Evolutionary conservation across 2,797 vertebrate genomes (phyloP).

Genomic region (Gorsachius magnificus): DNA sequence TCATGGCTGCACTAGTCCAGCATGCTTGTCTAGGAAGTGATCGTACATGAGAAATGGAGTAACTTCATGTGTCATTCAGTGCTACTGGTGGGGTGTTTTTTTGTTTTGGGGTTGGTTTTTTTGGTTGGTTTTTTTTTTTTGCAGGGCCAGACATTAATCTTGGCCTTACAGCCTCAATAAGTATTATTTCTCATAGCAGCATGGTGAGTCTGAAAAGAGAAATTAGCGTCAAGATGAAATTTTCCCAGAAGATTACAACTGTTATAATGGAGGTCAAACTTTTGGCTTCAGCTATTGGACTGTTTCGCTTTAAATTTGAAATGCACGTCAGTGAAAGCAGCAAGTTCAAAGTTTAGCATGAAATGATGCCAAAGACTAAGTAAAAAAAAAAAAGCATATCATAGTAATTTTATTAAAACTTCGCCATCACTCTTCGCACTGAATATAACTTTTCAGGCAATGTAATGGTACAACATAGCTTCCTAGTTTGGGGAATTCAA

Average conservation of each 20-base stretch:
- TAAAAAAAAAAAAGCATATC: neutral
- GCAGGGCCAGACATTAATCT: slow-evolving; percentile 18
- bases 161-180: slow-evolving; percentile 9
- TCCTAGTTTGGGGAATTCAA: neutral
- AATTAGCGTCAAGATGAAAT: slow-evolving; percentile 59
- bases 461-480: neutral
- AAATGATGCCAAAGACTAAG: slow-evolving; percentile 41
- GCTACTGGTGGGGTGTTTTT: neutral
- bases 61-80: neutral
- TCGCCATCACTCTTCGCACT: neutral
- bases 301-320: slow-evolving; percentile 38
- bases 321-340: slow-evolving; percentile 15
- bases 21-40: neutral
- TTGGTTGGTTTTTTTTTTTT: neutral
- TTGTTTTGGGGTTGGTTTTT: neutral
- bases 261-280: slow-evolving; percentile 59
- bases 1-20: neutral
- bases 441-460: neutral
- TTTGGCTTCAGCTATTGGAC: slow-evolving; percentile 56
- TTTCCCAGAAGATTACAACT: slow-evolving; percentile 61
- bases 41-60: neutral
- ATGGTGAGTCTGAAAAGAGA: slow-evolving; percentile 49
- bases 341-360: slow-evolving; percentile 51
- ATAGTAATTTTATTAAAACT: slow-evolving; percentile 2
- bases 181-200: slow-evolving; percentile 28